Conservation (phyloP, 2,888 invertebrate species). For the Coelopa pilipes region DNA sequence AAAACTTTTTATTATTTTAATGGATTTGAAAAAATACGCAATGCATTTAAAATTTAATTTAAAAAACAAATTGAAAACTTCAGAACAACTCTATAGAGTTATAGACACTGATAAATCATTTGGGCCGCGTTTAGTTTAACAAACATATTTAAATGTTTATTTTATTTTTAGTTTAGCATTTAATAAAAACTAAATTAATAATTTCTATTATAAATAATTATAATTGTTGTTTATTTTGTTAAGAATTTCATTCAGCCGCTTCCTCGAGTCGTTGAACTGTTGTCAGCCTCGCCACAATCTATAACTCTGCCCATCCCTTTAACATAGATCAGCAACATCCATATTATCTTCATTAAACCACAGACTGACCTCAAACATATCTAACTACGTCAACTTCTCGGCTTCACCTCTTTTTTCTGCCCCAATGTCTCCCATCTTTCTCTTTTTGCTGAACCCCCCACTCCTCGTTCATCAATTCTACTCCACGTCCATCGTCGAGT, state of each 20-base stretch:
- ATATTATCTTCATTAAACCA: too few relatives aligned
- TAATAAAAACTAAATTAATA: constrained; percentile 37
- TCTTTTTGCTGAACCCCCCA: constrained; percentile 18
- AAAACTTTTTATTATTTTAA: too few relatives aligned
- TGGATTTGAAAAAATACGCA: too few relatives aligned
- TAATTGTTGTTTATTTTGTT: constrained; percentile 27
- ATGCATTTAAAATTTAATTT: too few relatives aligned
- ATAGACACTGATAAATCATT: too few relatives aligned
- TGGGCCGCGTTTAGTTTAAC: too few relatives aligned
- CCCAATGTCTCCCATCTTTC: neutral
- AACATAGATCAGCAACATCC: too few relatives aligned
- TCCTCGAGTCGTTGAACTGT: constrained; percentile 6
- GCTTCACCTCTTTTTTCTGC: neutral
- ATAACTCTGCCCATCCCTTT: neutral
- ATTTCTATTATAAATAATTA: constrained; percentile 40
- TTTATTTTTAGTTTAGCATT: constrained; percentile 31
- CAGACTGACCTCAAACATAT: neutral
- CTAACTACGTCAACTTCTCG: constrained; percentile 3
- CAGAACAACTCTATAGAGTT: too few relatives aligned
- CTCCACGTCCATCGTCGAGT: constrained; percentile 64
- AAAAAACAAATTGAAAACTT: too few relatives aligned
- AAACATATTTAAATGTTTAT: neutral
- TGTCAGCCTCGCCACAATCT: neutral
- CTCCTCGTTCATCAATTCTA: constrained; percentile 45
- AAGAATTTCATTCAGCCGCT: constrained; percentile 20